Percentiles rank a stretch among this genome's conserved stretches.
Evolutionary conservation across 1,140 invertebrate species (phyloP).

Genomic region (Rhopalosiphum padi): DNA sequence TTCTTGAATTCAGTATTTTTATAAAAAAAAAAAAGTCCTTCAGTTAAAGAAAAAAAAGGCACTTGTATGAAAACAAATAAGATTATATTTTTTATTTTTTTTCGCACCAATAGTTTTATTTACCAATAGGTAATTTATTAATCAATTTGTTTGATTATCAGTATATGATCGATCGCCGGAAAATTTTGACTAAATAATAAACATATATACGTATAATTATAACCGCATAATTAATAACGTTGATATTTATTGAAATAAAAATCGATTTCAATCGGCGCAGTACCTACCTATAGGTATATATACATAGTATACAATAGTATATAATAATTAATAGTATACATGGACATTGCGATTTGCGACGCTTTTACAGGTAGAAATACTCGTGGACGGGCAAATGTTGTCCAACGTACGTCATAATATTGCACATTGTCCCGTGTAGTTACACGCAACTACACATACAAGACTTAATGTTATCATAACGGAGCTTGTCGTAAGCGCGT

Average conservation of each 20-base stretch:
- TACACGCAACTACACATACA: not conserved
- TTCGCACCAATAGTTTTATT: too few species aligned
- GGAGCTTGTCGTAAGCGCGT: constrained; percentile 30
- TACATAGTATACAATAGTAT: not conserved
- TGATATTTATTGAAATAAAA: not conserved
- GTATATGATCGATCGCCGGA: too few species aligned
- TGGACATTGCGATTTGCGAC: not conserved
- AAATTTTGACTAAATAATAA: too few species aligned
- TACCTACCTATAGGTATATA: too few species aligned
- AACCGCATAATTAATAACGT: too few species aligned
- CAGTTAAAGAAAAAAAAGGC: too few species aligned
- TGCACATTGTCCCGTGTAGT: not conserved
- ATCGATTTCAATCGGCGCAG: not conserved
- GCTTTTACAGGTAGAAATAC: not conserved
- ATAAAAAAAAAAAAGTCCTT: not conserved
- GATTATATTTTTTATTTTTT: not conserved
- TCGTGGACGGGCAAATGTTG: not conserved
- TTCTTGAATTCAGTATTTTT: not conserved
- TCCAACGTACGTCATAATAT: not conserved
- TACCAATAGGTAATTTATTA: too few species aligned
- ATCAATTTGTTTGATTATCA: too few species aligned
- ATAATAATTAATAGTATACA: too few species aligned
- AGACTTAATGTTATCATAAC: constrained; percentile 25
- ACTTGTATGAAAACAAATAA: not conserved
- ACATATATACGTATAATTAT: too few species aligned